These are phyloP conservation scores for Sebastes vulpes DNA, from an alignment of 2,797 vertebrate species.

Conservation along the genomic window DNA sequence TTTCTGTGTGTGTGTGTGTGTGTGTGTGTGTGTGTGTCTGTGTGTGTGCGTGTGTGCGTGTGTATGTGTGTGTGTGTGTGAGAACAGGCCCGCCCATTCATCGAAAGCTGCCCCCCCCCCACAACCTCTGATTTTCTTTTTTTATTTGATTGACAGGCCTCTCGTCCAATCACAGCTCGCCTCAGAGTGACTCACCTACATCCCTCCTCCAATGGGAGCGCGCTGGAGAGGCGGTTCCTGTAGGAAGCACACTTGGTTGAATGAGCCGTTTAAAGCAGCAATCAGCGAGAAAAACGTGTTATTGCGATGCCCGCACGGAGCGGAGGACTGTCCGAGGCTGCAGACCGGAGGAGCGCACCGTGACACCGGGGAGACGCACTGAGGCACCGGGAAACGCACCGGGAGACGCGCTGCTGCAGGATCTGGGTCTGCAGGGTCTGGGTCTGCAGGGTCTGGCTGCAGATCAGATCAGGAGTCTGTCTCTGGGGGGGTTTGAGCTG, in stretches of 20 bases:
- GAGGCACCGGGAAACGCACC: background rate
- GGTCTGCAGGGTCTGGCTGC: background rate
- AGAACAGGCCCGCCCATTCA: constrained; percentile 67
- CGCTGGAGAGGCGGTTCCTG: constrained; percentile 58
- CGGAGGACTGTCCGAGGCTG: constrained; percentile 8
- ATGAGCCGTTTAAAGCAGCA: constrained; percentile 74
- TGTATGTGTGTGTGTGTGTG: constrained; percentile 1
- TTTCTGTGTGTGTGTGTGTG: constrained; percentile 2
- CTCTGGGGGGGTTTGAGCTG: constrained; percentile 15
- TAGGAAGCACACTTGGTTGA: constrained; percentile 87
- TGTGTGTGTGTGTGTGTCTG: background rate
- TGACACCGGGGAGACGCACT: background rate
- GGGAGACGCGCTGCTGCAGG: constrained; percentile 2
- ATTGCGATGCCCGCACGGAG: constrained; percentile 51
- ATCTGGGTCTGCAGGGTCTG: too few species aligned
- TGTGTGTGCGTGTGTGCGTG: background rate
- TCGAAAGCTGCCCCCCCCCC: constrained; percentile 27
- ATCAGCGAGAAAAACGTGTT: constrained; percentile 64
- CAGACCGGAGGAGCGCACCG: background rate
- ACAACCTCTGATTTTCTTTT: background rate
- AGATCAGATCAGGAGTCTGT: constrained; percentile 18
- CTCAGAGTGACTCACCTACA: constrained; percentile 53
- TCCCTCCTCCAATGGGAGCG: constrained; percentile 66
- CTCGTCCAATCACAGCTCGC: constrained; percentile 73
- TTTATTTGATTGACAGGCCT: constrained; percentile 50